Percentiles rank a stretch among this genome's conserved stretches.
Conservation (phyloP, 2,888 invertebrate species). For the Scelioninae gen. 2 region DNA sequence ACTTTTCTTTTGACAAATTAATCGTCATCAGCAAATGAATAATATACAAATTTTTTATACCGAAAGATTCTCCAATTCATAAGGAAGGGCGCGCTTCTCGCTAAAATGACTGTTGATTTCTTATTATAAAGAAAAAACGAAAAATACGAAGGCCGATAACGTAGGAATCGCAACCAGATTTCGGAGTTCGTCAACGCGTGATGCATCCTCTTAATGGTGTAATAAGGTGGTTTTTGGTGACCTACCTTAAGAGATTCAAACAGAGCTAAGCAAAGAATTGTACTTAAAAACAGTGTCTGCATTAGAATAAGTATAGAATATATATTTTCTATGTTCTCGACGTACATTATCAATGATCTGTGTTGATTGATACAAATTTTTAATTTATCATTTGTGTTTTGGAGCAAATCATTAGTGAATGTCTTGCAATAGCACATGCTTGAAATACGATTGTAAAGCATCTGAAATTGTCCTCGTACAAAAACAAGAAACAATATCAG, state of each 20-base stretch:
- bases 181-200: too few species aligned
- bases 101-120: too few species aligned
- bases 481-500: constrained; percentile 10
- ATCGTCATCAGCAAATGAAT: too few species aligned
- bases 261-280: constrained; percentile 24
- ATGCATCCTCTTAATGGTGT: too few species aligned
- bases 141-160: too few species aligned
- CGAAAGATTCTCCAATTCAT: too few species aligned
- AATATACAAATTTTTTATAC: too few species aligned
- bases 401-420: background rate
- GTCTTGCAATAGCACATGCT: constrained; percentile 1
- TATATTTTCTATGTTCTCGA: constrained; percentile 9
- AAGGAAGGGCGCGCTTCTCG: too few species aligned
- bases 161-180: too few species aligned
- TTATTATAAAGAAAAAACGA: too few species aligned
- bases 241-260: constrained; percentile 16
- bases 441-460: constrained; percentile 12
- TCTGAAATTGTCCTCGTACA: constrained; percentile 17
- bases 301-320: constrained; percentile 30
- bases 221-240: too few species aligned
- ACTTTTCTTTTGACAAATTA: too few species aligned
- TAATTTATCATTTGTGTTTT: background rate
- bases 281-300: constrained; percentile 29
- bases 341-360: constrained; percentile 5
- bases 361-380: constrained; percentile 8